phyloP scores from a whole-genome alignment of 2,113 vertebrate genomes.

The Pyxicephalus adspersus region DNA sequence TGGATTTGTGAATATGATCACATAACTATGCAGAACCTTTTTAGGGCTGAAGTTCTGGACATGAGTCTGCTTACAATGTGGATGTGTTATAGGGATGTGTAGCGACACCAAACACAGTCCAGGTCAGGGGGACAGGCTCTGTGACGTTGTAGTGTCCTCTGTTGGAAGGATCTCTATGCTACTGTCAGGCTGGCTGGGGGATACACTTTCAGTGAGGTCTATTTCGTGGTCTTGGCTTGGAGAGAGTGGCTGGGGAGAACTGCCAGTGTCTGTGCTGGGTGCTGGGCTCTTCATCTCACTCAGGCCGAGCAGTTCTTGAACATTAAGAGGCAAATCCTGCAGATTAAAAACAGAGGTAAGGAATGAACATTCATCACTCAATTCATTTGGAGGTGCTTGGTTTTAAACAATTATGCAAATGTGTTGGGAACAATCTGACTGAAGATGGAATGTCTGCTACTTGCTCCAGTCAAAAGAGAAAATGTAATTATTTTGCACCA shows the following conservation, averaged over 20 bases:
- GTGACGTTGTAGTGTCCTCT: slow-evolving; percentile 49
- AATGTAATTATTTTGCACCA: too few species aligned
- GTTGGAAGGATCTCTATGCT: slow-evolving; percentile 54
- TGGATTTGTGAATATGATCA: not conserved
- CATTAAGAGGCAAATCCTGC: slow-evolving; percentile 70
- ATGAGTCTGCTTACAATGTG: not conserved
- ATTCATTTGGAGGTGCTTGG: too few species aligned
- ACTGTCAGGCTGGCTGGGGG: slow-evolving; percentile 39
- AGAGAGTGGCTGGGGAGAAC: slow-evolving; percentile 50
- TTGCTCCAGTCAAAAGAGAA: too few species aligned
- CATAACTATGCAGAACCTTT: not conserved
- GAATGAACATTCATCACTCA: not conserved
- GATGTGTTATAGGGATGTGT: not conserved
- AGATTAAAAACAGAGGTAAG: not conserved
- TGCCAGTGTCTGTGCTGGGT: slow-evolving; percentile 58
- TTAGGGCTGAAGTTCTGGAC: not conserved
- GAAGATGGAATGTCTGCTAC: too few species aligned
- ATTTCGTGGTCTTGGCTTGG: slow-evolving; percentile 56
- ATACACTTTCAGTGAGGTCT: slow-evolving; percentile 31
- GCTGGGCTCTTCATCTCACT: slow-evolving; percentile 40
- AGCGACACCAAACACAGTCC: not conserved
- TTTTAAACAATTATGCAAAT: too few species aligned
- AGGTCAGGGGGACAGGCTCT: slow-evolving; percentile 32
- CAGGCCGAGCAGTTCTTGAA: slow-evolving; percentile 70
- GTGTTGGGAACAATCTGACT: too few species aligned